Base-by-base conservation (phyloP, 2,797 vertebrate genomes). In the Orestias chungarensis region DNA sequence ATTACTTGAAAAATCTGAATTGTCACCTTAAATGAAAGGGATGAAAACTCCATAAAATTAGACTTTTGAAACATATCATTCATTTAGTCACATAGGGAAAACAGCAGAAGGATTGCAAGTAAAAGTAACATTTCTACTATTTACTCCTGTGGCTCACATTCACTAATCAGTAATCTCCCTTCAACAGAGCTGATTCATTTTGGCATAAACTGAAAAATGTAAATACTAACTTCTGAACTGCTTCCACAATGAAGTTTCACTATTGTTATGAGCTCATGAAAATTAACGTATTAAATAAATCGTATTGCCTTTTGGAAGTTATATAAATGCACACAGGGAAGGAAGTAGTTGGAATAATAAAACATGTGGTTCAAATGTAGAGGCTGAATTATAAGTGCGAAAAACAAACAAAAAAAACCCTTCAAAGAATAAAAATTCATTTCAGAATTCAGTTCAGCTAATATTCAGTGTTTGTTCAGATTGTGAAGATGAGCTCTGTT, bases 151-250 rank as follows among this genome's bases (percentile, higher is more conserved):
- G 29, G 54, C 17, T 57, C 54, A 18, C 29, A 20, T 33, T 18
- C 54, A 57, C 29, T 33, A 57, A 57, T 57, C 54, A 33, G 54
- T 33, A 57, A 57, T 33, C 54, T 57, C 31, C 17, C 8, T 33
- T 57, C 29, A 57, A 57, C 54, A 31, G 54, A 57, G 29, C 54
- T 57, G 29, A 57, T 20, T 33, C 17, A 9, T 15, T 17, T 29
- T 17, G 29, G 31, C 33, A 57, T 33, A 29, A 33, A 33, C 54
- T 33, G 17, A 15, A 10, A 57, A 33, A 57, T 57, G 54, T 57
- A 57, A 57, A 57, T 57, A 57, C 29, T 57, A 57, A 57, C 17
- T 57, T 29, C 54, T 57, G 29, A 33, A 57, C 54, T 57, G 54
- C 54, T 31, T 33, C 17, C 54, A 57, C 54, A 57, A 11, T 33